These are phyloP conservation scores for Aegotheles bennettii DNA, from an alignment of 2,113 vertebrate genomes.

Conservation along the genomic window DNA sequence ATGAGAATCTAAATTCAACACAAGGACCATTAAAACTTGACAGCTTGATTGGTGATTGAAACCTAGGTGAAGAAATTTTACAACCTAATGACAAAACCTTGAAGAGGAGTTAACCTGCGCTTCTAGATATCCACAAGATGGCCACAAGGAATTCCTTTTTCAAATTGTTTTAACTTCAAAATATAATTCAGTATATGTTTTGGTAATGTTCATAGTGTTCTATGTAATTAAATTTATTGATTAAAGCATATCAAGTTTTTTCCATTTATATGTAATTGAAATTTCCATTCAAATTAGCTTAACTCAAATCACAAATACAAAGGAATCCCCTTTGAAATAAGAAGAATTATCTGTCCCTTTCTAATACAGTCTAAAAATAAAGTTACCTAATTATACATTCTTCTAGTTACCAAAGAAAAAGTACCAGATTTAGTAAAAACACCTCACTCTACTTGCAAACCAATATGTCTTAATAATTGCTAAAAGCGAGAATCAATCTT, in stretches of 20 bases:
- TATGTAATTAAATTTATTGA: background rate
- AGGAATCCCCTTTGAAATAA: background rate
- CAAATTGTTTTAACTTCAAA: background rate
- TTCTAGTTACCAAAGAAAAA: background rate
- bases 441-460: background rate
- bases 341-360: background rate
- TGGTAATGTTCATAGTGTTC: background rate
- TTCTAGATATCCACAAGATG: background rate
- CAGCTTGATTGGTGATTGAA: background rate
- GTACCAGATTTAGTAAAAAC: background rate
- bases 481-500: constrained; percentile 13
- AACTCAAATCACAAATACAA: background rate
- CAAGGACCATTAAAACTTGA: background rate
- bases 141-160: background rate
- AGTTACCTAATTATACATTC: background rate
- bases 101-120: background rate
- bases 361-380: background rate
- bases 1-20: background rate
- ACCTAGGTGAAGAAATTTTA: background rate
- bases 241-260: background rate
- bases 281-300: background rate
- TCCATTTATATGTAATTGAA: background rate
- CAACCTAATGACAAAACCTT: background rate
- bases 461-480: constrained; percentile 18
- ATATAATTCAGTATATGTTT: background rate